Evolutionary conservation across 2,797 vertebrate species (phyloP).

Genomic region (Sebastes minor): DNA sequence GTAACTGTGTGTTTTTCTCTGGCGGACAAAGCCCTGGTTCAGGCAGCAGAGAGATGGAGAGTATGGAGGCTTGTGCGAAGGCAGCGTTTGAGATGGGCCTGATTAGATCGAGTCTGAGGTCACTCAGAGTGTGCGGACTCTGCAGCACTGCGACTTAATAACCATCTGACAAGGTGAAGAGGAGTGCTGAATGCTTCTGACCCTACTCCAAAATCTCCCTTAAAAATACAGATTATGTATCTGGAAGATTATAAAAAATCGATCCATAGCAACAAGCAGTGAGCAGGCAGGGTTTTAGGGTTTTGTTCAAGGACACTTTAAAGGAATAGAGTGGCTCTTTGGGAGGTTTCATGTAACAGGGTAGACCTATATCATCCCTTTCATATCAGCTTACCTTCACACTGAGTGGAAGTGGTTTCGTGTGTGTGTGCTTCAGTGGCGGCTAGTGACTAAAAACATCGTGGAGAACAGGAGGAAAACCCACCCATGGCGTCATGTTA

Average conservation of each 20-base stretch:
- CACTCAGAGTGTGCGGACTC: neutral
- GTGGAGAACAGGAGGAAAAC: too few species aligned
- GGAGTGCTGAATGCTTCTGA: neutral
- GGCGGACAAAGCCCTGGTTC: slow-evolving; percentile 53
- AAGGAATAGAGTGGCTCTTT: neutral
- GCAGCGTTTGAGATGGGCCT: slow-evolving; percentile 7
- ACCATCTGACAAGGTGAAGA: neutral
- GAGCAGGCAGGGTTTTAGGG: neutral
- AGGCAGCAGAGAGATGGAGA: slow-evolving; percentile 7
- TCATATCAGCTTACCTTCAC: too few species aligned
- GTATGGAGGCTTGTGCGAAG: slow-evolving; percentile 22
- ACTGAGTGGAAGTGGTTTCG: too few species aligned
- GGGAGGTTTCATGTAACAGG: neutral
- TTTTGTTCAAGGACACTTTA: neutral
- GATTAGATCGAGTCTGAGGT: slow-evolving; percentile 45
- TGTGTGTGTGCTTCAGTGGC: too few species aligned
- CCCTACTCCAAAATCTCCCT: neutral
- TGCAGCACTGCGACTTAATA: neutral
- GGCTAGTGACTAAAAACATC: too few species aligned
- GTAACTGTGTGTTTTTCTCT: slow-evolving; percentile 34
- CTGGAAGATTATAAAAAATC: neutral
- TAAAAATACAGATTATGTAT: neutral
- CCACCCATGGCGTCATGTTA: too few species aligned
- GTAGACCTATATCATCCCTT: too few species aligned
- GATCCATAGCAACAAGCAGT: neutral